Percentiles rank a stretch among this genome's conserved stretches.
Evolutionary conservation across 2,888 invertebrate genomes (phyloP).

Genomic region (Lutraria lutraria): DNA sequence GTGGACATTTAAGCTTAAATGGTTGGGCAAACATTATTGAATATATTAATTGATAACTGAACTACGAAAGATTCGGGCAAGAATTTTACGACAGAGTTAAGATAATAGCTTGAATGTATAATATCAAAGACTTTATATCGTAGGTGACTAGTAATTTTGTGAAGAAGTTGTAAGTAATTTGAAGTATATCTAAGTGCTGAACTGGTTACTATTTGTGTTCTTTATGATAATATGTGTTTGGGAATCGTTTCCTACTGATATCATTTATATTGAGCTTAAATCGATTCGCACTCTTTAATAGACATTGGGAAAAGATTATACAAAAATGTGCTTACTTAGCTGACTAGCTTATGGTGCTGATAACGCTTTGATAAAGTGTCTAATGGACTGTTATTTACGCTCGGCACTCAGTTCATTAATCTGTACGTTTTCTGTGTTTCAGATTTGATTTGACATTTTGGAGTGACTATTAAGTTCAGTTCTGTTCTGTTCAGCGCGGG

Average conservation of each 20-base stretch:
- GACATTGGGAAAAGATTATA: background rate
- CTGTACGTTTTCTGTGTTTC: background rate
- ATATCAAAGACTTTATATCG: background rate
- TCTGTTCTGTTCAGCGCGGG: background rate
- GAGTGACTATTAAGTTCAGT: background rate
- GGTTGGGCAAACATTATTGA: background rate
- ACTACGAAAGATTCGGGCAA: background rate
- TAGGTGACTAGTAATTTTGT: background rate
- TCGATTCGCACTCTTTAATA: background rate
- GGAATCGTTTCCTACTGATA: background rate
- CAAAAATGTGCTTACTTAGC: constrained; percentile 7
- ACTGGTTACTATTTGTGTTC: constrained; percentile 64
- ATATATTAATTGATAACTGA: background rate
- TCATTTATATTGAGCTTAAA: background rate
- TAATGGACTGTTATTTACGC: background rate
- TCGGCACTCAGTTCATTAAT: background rate
- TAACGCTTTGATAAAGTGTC: background rate
- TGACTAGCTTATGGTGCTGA: background rate
- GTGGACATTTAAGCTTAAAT: constrained; percentile 21
- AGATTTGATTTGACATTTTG: background rate
- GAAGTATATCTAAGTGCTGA: constrained; percentile 49
- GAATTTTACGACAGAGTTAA: background rate
- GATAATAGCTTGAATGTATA: background rate
- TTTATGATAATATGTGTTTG: constrained; percentile 53
- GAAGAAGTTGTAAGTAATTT: background rate